Percentiles rank a stretch among this genome's conserved stretches.
Conservation (phyloP, 2,113 vertebrate species). For the Hemicordylus capensis region DNA sequence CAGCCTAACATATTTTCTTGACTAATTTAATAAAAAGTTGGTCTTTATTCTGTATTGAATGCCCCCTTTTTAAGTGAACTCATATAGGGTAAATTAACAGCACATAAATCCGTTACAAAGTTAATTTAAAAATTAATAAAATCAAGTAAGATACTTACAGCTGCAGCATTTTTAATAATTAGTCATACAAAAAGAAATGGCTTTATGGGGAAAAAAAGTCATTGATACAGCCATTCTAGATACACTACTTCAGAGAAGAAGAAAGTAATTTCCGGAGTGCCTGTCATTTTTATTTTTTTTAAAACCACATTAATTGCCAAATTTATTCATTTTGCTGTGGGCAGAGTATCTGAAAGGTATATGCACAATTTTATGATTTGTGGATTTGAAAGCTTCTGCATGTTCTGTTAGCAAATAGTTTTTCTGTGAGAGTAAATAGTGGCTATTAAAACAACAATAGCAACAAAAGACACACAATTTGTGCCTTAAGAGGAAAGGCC, state of each 20-base stretch:
- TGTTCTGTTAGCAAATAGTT: neutral
- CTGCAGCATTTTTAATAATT: conserved; percentile 13
- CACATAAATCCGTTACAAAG: conserved; percentile 1
- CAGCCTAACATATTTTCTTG: neutral
- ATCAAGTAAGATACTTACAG: conserved; percentile 14
- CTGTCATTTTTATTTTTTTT: neutral
- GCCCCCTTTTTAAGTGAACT: neutral
- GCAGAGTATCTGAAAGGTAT: conserved; percentile 17
- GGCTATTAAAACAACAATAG: neutral
- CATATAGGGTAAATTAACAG: neutral
- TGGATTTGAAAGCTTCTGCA: conserved; percentile 1
- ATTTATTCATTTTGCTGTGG: conserved; percentile 7
- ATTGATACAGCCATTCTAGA: neutral
- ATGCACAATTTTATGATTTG: neutral
- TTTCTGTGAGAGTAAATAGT: conserved; percentile 23
- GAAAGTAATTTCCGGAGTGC: conserved; percentile 3
- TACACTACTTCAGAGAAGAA: neutral
- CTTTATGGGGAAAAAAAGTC: neutral
- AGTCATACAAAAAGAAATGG: neutral
- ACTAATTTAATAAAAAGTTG: neutral
- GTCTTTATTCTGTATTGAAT: neutral
- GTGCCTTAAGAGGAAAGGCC: neutral
- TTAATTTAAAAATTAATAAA: conserved; percentile 43
- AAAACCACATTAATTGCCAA: neutral
- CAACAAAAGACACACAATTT: neutral